A percentile compares a stretch with the other conserved stretches of the same genome.
Evolutionary conservation across 2,113 vertebrate species (phyloP).

Genomic region (Gallinago jamesoni): DNA sequence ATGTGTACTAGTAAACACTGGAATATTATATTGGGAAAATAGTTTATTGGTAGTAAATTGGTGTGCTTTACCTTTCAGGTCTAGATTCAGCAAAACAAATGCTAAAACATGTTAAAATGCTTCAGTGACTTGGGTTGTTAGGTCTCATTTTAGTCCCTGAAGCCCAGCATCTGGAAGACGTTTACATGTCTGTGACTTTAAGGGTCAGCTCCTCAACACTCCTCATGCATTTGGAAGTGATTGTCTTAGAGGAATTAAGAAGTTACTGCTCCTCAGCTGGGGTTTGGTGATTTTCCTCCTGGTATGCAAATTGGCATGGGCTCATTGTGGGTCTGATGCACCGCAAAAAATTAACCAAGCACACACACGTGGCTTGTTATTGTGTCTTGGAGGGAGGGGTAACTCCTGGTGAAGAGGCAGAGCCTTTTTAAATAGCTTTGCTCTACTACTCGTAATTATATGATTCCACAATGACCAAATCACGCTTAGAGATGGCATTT

Average conservation of each 20-base stretch:
- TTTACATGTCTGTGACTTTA: neutral
- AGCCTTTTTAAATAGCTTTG: neutral
- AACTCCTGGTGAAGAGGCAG: neutral
- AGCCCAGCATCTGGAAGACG: neutral
- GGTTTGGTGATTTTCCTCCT: neutral
- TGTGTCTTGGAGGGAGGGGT: neutral
- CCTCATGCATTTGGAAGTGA: neutral
- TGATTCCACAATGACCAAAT: neutral
- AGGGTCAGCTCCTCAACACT: neutral
- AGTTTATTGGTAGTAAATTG: neutral
- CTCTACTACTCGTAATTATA: neutral
- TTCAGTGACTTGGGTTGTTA: neutral
- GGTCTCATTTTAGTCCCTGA: neutral
- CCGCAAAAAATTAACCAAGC: neutral
- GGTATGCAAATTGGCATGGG: accelerated
- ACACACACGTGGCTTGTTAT: accelerated
- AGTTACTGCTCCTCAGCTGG: neutral
- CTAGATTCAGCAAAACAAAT: neutral
- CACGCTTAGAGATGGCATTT: neutral
- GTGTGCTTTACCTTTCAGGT: neutral
- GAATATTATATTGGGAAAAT: neutral
- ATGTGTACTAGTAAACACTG: neutral
- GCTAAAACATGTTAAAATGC: neutral
- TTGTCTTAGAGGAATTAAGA: neutral
- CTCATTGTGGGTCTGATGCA: accelerated